Base-by-base conservation (phyloP, 37 sponge, comb jelly and placozoan genomes). In the Ianthella basta region DNA sequence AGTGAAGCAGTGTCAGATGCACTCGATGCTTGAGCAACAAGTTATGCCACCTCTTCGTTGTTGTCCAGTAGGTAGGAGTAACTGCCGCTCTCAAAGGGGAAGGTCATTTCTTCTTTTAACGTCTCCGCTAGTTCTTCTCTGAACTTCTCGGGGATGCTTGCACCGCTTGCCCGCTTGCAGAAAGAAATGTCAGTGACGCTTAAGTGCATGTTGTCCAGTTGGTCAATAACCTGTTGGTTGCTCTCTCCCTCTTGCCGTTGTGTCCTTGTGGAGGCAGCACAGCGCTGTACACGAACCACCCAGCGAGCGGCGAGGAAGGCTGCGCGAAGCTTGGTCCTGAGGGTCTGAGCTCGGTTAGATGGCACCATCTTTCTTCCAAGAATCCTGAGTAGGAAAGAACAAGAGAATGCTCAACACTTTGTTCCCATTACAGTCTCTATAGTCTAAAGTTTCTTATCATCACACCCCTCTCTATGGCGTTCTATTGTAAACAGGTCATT, bases 311-410 rank as follows among this genome's bases (percentile, higher is more conserved):
- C 78, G 1, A 23, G 18, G 54, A 75, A 75, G 15, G 78, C 78
- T 15, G 78, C 78, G 2, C 78, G 37, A 40, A 36, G 54, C 39
- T 75, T 75, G 53, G 44, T 75, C 25, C 78, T 75, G 54, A 75
- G 54, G 1, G 25, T 41, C 44, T 75, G 44, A 2, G 24, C n/a
- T 21, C 39, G 78, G 53, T 75, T 75, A 4, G 37, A 16, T 40
- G 78, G 24, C 14, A 75, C 44, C 44, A 75, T 0, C 53, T 75
- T 75, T 41, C 78, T 75, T 50, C 78, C 78, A 6, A 75, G 54
- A 53, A 75, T 75, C 70, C 66, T 64, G 27, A 29, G 27, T 8
- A 64, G 27, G 27, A 29, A 30, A 29, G 27, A 30, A 30, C 23
- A 64, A 64, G 23, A 16, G 66, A 64, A 64, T 10, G 66, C 23